Evolutionary conservation across 2,797 vertebrate genomes (phyloP).

Genomic region (Peromyscus nudipes): DNA sequence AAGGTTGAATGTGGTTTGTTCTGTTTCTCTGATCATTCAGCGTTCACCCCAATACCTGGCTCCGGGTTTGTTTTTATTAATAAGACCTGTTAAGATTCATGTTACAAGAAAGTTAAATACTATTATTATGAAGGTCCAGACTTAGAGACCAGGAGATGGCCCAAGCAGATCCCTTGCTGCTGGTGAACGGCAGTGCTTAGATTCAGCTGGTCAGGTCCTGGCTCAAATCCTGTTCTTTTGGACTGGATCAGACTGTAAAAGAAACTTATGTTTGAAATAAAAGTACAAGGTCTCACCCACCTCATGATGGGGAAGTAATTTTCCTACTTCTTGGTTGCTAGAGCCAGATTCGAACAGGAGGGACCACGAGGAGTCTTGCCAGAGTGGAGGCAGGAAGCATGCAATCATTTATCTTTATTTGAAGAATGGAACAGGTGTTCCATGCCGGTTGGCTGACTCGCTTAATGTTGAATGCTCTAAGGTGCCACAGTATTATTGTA

Average conservation of each 20-base stretch:
- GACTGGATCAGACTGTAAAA: neutral
- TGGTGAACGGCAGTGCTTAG: neutral
- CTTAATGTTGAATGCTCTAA: constrained; percentile 6
- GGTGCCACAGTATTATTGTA: neutral
- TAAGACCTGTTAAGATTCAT: too few species aligned
- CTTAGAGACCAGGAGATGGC: neutral
- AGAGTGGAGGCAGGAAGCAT: neutral
- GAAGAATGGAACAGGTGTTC: constrained; percentile 30
- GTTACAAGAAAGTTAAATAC: neutral
- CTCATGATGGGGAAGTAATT: neutral
- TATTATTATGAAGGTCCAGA: neutral
- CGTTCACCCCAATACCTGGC: too few species aligned
- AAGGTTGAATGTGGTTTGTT: too few species aligned
- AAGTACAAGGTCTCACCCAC: neutral
- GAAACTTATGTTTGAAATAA: constrained; percentile 48
- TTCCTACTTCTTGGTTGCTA: neutral
- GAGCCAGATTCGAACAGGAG: neutral
- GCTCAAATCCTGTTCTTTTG: neutral
- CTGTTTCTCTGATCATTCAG: too few species aligned
- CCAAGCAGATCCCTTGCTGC: neutral
- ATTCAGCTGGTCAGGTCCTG: neutral
- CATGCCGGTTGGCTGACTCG: constrained; percentile 11
- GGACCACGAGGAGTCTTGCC: fast-evolving
- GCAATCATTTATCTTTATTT: constrained; percentile 5
- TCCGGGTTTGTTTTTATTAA: too few species aligned